These are phyloP conservation scores for Linnaemya tessellans DNA, from an alignment of 2,888 invertebrate species.

Conservation along the genomic window DNA sequence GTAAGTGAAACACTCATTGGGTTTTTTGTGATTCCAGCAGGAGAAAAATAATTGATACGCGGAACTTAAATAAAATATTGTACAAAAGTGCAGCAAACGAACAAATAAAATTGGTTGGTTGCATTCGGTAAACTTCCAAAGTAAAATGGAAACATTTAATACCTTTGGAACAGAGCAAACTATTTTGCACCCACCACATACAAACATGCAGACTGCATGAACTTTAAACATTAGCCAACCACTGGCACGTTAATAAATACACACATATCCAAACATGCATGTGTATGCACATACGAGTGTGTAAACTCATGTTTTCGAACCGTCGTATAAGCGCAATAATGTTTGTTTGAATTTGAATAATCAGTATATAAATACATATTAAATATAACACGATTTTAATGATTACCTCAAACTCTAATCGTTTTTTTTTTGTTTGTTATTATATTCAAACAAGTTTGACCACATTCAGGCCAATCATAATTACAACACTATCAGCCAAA, in stretches of 20 bases:
- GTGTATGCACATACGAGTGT: background rate
- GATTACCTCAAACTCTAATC: constrained; percentile 47
- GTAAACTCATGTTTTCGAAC: too few relatives aligned
- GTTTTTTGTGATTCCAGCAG: background rate
- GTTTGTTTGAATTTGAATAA: constrained; percentile 1
- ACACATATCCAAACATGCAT: background rate
- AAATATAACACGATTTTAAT: constrained; percentile 35
- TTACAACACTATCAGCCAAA: constrained; percentile 30
- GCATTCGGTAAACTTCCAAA: background rate
- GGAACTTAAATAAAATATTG: constrained; percentile 45
- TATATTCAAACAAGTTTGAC: constrained; percentile 64
- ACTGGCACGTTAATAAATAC: background rate
- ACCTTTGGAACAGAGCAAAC: background rate
- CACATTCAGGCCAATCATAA: constrained; percentile 55
- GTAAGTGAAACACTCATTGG: constrained; percentile 16
- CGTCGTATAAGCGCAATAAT: background rate
- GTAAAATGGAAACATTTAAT: background rate
- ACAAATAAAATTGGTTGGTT: background rate
- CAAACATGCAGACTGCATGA: background rate
- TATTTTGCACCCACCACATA: constrained; percentile 52
- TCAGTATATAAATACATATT: background rate
- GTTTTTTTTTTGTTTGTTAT: constrained; percentile 1
- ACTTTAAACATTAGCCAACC: constrained; percentile 23
- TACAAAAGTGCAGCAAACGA: background rate
- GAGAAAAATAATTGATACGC: constrained; percentile 45